A percentile compares a stretch with the other conserved stretches of the same genome.
Conservation (phyloP, 2,797 vertebrate species). For the Falco biarmicus region DNA sequence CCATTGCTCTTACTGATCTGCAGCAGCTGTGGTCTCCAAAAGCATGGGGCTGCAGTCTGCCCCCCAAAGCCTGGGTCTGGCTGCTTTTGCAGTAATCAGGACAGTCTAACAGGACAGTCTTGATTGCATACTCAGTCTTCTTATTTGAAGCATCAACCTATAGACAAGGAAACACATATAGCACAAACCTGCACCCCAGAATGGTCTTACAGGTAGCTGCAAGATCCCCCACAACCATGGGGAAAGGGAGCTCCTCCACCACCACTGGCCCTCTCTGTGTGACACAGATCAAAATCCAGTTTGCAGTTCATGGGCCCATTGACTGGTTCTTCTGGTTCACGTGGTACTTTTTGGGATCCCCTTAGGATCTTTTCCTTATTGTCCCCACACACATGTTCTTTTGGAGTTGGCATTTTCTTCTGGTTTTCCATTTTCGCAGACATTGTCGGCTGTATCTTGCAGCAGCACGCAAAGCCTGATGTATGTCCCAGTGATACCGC, state of each 20-base stretch:
- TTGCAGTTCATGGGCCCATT: background rate
- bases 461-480: background rate
- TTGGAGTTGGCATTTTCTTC: background rate
- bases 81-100: background rate
- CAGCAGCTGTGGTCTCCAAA: background rate
- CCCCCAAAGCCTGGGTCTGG: background rate
- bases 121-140: background rate
- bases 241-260: background rate
- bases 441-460: background rate
- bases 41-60: background rate
- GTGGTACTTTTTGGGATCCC: background rate
- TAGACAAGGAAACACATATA: background rate
- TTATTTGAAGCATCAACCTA: background rate
- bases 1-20: background rate
- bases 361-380: background rate
- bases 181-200: background rate
- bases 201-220: background rate
- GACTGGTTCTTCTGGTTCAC: background rate
- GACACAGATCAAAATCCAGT: background rate
- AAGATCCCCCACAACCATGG: background rate
- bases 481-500: background rate
- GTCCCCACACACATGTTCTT: fast-evolving
- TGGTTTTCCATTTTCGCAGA: background rate
- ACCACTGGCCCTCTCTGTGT: background rate
- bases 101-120: background rate